These are phyloP conservation scores for Electrona antarctica DNA, from an alignment of 2,113 vertebrate species.

Conservation along the genomic window DNA sequence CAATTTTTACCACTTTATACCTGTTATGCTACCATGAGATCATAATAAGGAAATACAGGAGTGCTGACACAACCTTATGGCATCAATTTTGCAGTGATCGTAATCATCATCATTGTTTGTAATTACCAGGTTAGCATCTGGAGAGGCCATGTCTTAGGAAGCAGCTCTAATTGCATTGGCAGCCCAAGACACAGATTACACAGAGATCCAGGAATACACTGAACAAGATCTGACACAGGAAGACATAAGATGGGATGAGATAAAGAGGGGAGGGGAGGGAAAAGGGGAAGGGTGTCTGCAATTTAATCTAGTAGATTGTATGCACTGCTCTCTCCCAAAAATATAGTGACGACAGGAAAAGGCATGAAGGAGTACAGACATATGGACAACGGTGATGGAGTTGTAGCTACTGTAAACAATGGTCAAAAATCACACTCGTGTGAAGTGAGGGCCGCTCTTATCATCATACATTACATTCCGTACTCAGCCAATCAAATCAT, in stretches of 20 bases:
- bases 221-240: background rate
- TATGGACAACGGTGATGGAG: background rate
- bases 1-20: too few relatives aligned
- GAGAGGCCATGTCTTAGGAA: constrained; percentile 19
- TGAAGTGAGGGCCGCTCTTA: too few relatives aligned
- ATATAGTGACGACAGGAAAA: background rate
- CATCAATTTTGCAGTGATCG: constrained; percentile 35
- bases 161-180: constrained; percentile 24
- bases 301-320: background rate
- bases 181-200: constrained; percentile 9
- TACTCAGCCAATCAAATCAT: background rate
- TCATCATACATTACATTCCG: too few relatives aligned
- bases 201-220: background rate
- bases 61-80: constrained; percentile 30
- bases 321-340: background rate
- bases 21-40: constrained; percentile 22
- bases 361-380: background rate
- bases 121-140: constrained; percentile 41
- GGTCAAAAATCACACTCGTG: too few relatives aligned
- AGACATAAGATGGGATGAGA: background rate
- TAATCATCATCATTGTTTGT: constrained; percentile 34
- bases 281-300: background rate
- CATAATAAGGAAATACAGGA: background rate
- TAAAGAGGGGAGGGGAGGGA: background rate
- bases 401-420: background rate